Base-by-base conservation (phyloP, 2,797 vertebrate genomes). In the Rousettus madagascariensis region DNA sequence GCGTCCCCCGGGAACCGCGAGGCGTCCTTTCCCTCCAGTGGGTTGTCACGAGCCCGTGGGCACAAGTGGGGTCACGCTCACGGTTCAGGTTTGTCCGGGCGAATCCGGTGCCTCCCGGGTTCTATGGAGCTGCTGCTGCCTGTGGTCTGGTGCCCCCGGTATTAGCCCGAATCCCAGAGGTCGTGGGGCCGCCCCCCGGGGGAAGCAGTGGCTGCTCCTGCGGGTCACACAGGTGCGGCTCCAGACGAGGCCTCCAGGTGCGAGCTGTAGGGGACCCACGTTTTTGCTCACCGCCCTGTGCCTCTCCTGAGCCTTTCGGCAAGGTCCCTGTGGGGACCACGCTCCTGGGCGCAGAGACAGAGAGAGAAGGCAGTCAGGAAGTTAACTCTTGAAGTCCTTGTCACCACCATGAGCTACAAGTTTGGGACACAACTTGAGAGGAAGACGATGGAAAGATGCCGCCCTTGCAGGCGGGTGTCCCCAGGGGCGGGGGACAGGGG, bases 401-500 rank as follows among this genome's bases (percentile, higher is more conserved):
- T 8, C 28, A 30, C 38, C 36, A 6, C 33, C 9, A 0, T n/a
- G 41, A 33, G 33, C 15, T 57, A 41, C 38, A 19, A 0, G 6
- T 3, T 24, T 65, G 68, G 57, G 57, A 7, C 59, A 46, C 2
- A 5, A 16, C 9, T n/a, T n/a, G 19, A 15, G 26, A 77, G 43
- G 57, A 30, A 22, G 0, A 43, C 68, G 66, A 4, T 33, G 61
- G 41, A 3, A 46, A 11, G 3, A 4, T 0, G 33, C 38, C 7
- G 13, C 30, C 0, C 0, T 1, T 8, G 8, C 33, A 12, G 0
- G 16, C 38, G 6, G 38, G 38, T 8, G 17, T 0, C 8, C 28
- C 17, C 36, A 19, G 11, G 30, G 20, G n/a, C 53, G 1, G 28
- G 71, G 36, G 46, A 33, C 41, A n/a, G 41, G 7, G 41, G 41